Conservation (phyloP, 2,888 invertebrate genomes). For the Scrobipalpa costella region DNA sequence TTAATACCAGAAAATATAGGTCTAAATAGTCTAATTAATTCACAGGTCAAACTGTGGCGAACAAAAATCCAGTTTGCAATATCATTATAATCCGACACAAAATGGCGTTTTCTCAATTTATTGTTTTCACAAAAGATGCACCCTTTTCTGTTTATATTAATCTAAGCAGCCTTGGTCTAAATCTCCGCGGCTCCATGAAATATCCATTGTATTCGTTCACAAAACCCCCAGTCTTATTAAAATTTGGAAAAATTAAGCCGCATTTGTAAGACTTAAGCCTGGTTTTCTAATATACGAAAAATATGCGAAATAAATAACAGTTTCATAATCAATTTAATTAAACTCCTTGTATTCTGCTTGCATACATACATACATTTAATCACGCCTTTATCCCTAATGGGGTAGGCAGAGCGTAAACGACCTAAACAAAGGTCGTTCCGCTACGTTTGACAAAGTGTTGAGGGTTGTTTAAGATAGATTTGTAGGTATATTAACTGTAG, state of each 20-base stretch:
- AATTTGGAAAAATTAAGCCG: background rate
- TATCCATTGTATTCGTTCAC: background rate
- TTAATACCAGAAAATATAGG: too few species aligned
- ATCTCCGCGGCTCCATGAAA: background rate
- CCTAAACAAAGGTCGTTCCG: too few species aligned
- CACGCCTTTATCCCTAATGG: too few species aligned
- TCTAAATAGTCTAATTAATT: too few species aligned
- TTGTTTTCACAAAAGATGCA: background rate
- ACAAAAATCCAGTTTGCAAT: background rate
- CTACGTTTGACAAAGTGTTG: too few species aligned
- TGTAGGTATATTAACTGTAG: too few species aligned
- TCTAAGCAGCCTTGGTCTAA: slow-evolving; percentile 18
- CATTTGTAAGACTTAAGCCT: background rate
- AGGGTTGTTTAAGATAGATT: too few species aligned
- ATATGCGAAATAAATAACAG: background rate
- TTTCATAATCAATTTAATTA: background rate
- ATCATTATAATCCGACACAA: background rate
- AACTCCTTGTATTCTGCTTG: too few species aligned
- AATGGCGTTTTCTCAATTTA: background rate
- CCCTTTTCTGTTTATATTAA: background rate
- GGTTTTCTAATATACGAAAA: background rate
- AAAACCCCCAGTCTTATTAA: background rate
- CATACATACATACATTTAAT: too few species aligned
- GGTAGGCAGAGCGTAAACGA: too few species aligned
- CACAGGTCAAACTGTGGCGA: background rate